These are phyloP conservation scores for Myotis vivesi DNA, from an alignment of 2,797 vertebrate species.

Conservation along the genomic window DNA sequence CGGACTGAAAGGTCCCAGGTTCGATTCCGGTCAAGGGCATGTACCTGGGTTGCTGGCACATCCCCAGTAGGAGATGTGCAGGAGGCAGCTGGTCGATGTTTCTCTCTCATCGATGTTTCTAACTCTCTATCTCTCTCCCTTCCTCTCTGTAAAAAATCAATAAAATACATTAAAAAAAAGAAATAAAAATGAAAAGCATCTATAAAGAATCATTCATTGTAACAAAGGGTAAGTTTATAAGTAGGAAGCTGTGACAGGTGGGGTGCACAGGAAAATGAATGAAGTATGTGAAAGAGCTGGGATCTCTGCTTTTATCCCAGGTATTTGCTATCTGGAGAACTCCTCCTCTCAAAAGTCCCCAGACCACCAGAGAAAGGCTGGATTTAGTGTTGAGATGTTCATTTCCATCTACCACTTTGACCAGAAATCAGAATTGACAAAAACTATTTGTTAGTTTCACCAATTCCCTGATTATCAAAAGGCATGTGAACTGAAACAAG, in stretches of 20 bases:
- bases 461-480: slow-evolving; percentile 21
- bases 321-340: not conserved
- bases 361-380: not conserved
- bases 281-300: not conserved
- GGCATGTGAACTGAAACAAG: not conserved
- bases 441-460: not conserved
- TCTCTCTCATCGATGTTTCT: too few relatives aligned
- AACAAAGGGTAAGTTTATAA: not conserved
- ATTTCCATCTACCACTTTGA: slow-evolving; percentile 18
- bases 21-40: too few relatives aligned
- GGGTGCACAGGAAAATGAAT: not conserved
- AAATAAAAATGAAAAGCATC: not conserved
- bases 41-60: too few relatives aligned
- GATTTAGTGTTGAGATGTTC: not conserved
- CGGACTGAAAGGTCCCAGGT: too few relatives aligned
- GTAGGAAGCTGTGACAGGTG: not conserved
- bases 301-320: not conserved
- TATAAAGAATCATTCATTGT: not conserved
- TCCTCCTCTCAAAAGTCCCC: not conserved
- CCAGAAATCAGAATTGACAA: slow-evolving; percentile 25
- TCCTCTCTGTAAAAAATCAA: too few relatives aligned
- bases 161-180: too few relatives aligned
- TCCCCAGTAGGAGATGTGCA: too few relatives aligned
- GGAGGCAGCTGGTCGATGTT: too few relatives aligned
- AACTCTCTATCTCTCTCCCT: too few relatives aligned